Evolutionary conservation across 2,888 invertebrate genomes (phyloP).

Genomic region (Pristionchus entomophagus): DNA sequence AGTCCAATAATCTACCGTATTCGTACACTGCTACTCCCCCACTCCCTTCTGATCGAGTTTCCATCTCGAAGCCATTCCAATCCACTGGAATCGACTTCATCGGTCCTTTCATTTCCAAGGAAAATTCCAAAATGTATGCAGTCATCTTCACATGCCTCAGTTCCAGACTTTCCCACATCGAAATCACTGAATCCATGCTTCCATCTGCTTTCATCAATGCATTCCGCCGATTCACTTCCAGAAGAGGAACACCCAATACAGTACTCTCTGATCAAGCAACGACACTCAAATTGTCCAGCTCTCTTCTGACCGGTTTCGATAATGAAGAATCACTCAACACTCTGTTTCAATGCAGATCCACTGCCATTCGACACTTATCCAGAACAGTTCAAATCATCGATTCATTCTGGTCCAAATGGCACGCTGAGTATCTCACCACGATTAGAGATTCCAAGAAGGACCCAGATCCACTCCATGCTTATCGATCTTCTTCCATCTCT

Average conservation of each 20-base stretch:
- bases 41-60: no score
- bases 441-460: not conserved
- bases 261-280: not conserved
- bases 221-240: not conserved
- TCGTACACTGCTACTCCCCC: not conserved
- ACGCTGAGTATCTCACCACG: not conserved
- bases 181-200: not conserved
- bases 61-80: no score
- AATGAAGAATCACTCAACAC: not conserved
- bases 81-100: no score
- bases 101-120: no score
- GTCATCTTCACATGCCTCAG: not conserved
- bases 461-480: not conserved
- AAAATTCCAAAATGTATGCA: not conserved
- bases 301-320: no score
- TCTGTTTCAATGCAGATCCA: not conserved
- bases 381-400: not conserved
- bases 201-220: constrained; percentile 4
- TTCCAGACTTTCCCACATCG: not conserved
- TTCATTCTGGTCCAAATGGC: not conserved
- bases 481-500: not conserved
- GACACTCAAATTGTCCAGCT: not conserved
- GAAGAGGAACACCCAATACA: no score
- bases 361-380: not conserved
- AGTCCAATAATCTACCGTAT: no score